These are phyloP conservation scores for Dinoponera quadriceps DNA, from an alignment of 1,140 invertebrate species.

Conservation along the genomic window DNA sequence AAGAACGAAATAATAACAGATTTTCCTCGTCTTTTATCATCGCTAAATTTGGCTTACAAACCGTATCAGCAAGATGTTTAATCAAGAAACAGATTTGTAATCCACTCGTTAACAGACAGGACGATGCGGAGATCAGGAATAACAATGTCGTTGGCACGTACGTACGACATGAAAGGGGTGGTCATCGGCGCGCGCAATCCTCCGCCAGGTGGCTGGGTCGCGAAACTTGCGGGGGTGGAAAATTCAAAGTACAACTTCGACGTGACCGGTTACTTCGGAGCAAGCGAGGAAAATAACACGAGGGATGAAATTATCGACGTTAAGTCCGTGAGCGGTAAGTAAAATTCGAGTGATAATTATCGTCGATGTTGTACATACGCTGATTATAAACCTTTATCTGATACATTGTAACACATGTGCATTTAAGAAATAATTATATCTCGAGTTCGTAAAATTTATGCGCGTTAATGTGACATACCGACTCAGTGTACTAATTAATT, in stretches of 20 bases:
- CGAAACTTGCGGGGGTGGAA: constrained; percentile 68
- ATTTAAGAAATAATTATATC: too few relatives aligned
- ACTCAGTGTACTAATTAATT: too few relatives aligned
- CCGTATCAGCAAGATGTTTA: neutral
- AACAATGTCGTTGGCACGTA: constrained; percentile 54
- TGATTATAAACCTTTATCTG: neutral
- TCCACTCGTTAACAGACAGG: constrained; percentile 44
- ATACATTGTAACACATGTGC: too few relatives aligned
- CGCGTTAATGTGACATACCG: too few relatives aligned
- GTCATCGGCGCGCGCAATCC: constrained; percentile 73
- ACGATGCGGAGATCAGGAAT: constrained; percentile 10
- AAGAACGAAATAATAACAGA: neutral
- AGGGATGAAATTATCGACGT: neutral
- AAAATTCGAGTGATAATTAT: neutral
- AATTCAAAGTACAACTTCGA: constrained; percentile 72
- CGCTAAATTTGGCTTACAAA: neutral
- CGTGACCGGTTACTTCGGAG: constrained; percentile 30
- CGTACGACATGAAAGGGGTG: constrained; percentile 64
- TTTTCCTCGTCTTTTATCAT: neutral
- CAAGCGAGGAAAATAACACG: neutral
- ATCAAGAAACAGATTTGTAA: neutral
- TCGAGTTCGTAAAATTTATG: too few relatives aligned
- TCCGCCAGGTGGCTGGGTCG: constrained; percentile 72
- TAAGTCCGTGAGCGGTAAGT: neutral
- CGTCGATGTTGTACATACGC: neutral